A percentile compares a stretch with the other conserved stretches of the same genome.
Evolutionary conservation across 2,797 vertebrate species (phyloP).

Genomic region (Myotis vivesi): DNA sequence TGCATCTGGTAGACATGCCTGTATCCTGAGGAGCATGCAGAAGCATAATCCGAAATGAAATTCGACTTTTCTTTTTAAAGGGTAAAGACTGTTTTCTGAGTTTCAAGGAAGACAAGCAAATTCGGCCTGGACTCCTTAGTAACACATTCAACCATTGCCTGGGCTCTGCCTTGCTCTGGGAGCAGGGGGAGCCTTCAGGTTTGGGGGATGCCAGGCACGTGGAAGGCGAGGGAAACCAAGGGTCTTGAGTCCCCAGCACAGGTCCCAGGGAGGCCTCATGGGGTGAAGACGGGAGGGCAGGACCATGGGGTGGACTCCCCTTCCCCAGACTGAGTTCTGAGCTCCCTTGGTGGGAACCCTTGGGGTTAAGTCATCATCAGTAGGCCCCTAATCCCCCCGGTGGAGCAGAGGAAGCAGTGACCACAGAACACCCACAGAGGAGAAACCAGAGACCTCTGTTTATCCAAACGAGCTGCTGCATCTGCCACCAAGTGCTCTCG

Average conservation of each 20-base stretch:
- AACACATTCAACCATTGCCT: background rate
- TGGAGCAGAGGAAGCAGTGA: background rate
- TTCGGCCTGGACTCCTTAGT: background rate
- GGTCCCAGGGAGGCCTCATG: background rate
- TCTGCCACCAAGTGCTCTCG: background rate
- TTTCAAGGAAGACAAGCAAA: background rate
- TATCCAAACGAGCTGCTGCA: background rate
- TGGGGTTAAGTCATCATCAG: background rate
- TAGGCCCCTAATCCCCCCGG: background rate
- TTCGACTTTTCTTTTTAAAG: background rate
- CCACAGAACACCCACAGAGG: conserved; percentile 39
- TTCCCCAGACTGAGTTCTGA: background rate
- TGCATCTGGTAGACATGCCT: background rate
- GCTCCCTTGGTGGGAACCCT: background rate
- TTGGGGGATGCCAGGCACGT: background rate
- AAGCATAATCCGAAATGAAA: background rate
- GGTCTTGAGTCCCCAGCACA: background rate
- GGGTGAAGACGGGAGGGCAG: background rate
- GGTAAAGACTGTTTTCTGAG: background rate
- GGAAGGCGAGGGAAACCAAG: background rate
- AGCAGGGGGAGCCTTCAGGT: background rate
- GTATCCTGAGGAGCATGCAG: background rate
- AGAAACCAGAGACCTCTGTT: conserved; percentile 39
- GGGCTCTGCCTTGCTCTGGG: background rate
- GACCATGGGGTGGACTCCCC: fast-evolving